Percentiles rank a stretch among this genome's conserved stretches.
Conservation (phyloP, 2,888 invertebrate genomes). For the Willowsia nigromaculata region DNA sequence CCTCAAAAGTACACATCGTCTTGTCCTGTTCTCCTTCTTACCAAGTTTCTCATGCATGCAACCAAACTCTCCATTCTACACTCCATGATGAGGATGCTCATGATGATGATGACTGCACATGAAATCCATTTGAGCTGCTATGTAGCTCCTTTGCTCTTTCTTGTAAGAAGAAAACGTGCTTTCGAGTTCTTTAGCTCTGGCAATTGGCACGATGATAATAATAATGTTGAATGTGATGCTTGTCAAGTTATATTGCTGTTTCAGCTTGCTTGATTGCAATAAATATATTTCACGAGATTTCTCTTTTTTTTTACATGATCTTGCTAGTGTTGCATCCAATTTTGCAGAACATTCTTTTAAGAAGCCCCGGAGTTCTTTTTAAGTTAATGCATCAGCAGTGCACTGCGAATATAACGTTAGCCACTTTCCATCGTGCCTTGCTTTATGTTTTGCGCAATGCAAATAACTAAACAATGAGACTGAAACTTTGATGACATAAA, state of each 20-base stretch:
- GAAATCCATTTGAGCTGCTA: constrained; percentile 50
- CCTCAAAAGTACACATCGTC: constrained; percentile 64
- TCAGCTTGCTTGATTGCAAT: constrained; percentile 49
- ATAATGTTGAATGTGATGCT: constrained; percentile 34
- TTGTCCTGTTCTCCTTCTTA: constrained; percentile 65
- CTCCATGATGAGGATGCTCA: constrained; percentile 45
- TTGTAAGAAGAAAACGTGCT: constrained; percentile 55
- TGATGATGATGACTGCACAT: constrained; percentile 57
- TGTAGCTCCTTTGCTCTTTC: constrained; percentile 17
- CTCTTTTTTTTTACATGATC: constrained; percentile 50
- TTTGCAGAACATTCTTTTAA: not conserved
- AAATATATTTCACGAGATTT: constrained; percentile 58
- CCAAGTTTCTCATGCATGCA: constrained; percentile 54
- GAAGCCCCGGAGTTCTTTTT: constrained; percentile 32
- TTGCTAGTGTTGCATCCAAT: not conserved
- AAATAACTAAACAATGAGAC: not conserved
- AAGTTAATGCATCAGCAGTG: not conserved
- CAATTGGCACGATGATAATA: constrained; percentile 23
- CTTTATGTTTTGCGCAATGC: not conserved
- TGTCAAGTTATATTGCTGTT: constrained; percentile 47
- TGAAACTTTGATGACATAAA: no score
- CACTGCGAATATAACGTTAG: not conserved
- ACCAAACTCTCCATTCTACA: constrained; percentile 55
- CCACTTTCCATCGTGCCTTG: not conserved
- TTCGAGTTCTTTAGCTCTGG: constrained; percentile 23